phyloP scores from a whole-genome alignment of 2,113 vertebrate genomes.

The Saccopteryx leptura region DNA sequence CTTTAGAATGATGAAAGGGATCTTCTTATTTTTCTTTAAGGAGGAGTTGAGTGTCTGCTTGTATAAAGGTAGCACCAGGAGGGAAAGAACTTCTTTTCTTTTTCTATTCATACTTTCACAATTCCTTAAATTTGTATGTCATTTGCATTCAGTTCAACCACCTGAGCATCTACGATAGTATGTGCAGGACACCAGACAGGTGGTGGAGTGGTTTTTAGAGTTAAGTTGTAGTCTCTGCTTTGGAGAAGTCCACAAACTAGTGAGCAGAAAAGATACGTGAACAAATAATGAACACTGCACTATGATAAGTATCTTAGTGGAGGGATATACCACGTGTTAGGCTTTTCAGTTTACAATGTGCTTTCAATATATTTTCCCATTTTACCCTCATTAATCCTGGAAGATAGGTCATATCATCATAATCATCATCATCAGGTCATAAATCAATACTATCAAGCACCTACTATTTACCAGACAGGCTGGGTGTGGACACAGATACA shows the following conservation, averaged over 20 bases:
- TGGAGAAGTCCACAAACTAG: conserved; percentile 40
- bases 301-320: not conserved
- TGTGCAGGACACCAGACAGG: not conserved
- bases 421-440: conserved; percentile 1
- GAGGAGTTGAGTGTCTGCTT: not conserved
- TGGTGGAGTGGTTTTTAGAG: not conserved
- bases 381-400: conserved; percentile 44
- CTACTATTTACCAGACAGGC: conserved; percentile 12
- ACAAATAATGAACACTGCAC: not conserved
- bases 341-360: conserved; percentile 35
- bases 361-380: conserved; percentile 65
- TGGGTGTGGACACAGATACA: not conserved
- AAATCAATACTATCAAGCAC: conserved; percentile 54
- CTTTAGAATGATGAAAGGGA: not conserved
- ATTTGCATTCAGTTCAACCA: conserved; percentile 39
- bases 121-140: conserved; percentile 5
- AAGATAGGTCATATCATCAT: not conserved
- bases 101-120: not conserved
- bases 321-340: not conserved
- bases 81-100: conserved; percentile 36
- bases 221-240: conserved; percentile 31
- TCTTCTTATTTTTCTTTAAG: not conserved
- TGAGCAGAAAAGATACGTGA: not conserved
- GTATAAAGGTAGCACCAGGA: not conserved
- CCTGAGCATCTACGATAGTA: not conserved